phyloP scores from a whole-genome alignment of 1,140 invertebrate species.

The Paralvinella palmiformis region DNA sequence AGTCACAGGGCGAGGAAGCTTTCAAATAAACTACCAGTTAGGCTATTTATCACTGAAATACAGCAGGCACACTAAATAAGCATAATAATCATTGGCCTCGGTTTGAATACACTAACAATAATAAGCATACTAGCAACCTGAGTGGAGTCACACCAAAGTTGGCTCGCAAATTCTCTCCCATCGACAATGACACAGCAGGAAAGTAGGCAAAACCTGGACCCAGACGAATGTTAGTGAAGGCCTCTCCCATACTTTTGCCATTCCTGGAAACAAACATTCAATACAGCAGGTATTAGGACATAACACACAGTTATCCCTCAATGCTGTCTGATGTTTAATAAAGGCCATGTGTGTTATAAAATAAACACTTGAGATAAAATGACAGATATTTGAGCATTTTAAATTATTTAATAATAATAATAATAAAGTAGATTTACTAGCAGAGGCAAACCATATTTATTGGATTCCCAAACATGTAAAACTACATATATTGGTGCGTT shows the following conservation, averaged over 20 bases:
- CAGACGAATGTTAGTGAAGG: slow-evolving; percentile 64
- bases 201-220: slow-evolving; percentile 72
- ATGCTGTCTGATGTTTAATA: no score
- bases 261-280: slow-evolving; percentile 56
- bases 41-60: no score
- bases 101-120: no score
- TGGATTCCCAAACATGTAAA: no score
- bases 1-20: no score
- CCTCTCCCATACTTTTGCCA: slow-evolving; percentile 65
- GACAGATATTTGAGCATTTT: neutral
- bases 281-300: no score
- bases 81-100: no score
- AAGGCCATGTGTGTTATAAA: neutral
- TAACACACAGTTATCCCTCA: no score
- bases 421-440: neutral
- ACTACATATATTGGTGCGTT: neutral
- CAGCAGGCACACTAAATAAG: no score
- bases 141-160: slow-evolving; percentile 73
- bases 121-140: no score
- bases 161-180: slow-evolving; percentile 67
- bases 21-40: no score
- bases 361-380: neutral
- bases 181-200: slow-evolving; percentile 67
- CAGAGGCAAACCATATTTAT: neutral
- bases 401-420: neutral